Percentiles rank a stretch among this genome's conserved stretches.
Evolutionary conservation across 2,888 invertebrate species (phyloP).

Genomic region (Synergus japonicus): DNA sequence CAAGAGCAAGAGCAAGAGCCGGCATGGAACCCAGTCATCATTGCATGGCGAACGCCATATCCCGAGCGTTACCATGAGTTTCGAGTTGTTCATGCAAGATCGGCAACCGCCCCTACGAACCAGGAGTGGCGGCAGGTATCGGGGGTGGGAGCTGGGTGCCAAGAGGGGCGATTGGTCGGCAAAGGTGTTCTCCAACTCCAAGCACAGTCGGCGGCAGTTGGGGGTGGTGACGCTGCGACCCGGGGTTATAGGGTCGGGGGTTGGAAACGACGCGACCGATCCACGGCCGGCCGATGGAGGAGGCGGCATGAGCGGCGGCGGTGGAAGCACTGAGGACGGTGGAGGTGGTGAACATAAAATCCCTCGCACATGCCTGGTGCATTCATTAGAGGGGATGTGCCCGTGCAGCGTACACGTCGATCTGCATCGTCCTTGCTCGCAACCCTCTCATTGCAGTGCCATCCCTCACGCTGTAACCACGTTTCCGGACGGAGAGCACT

Average conservation of each 20-base stretch:
- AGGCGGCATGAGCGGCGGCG: conserved; percentile 59
- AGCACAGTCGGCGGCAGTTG: conserved; percentile 47
- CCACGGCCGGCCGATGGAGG: conserved; percentile 58
- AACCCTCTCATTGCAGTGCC: conserved; percentile 42
- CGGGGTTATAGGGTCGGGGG: conserved; percentile 70
- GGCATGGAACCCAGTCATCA: conserved; percentile 49
- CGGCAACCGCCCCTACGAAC: conserved; percentile 51
- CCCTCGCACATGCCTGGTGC: conserved; percentile 77
- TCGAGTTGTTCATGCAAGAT: conserved; percentile 32
- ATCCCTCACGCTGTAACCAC: conserved; percentile 51
- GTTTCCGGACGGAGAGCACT: conserved; percentile 53
- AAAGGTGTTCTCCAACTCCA: conserved; percentile 51
- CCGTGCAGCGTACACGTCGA: conserved; percentile 74
- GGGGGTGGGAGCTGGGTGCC: conserved; percentile 51
- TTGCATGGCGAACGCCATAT: conserved; percentile 50
- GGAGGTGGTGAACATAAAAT: conserved; percentile 75
- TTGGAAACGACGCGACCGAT: conserved; percentile 77
- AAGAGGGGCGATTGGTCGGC: conserved; percentile 58
- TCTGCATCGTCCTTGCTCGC: conserved; percentile 67
- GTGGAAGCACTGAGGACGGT: conserved; percentile 53
- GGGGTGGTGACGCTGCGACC: conserved; percentile 56
- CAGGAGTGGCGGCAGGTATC: conserved; percentile 54
- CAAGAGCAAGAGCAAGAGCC: conserved; percentile 57
- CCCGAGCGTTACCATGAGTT: conserved; percentile 5
- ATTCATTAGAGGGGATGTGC: conserved; percentile 76